These are phyloP conservation scores for Drosophila macrospina DNA, from an alignment of 2,888 invertebrate species.

Conservation along the genomic window DNA sequence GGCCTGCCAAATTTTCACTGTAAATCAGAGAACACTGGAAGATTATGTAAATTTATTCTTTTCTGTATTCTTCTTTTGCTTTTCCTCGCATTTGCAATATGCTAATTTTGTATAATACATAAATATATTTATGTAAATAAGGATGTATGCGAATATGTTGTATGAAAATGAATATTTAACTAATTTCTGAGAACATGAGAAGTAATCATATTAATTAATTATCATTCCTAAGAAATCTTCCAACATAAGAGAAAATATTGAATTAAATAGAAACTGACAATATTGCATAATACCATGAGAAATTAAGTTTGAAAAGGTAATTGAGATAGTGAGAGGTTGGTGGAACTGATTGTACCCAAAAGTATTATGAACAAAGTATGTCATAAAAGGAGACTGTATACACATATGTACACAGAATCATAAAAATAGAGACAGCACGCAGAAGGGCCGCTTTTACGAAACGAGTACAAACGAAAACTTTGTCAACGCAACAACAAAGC, in stretches of 20 bases:
- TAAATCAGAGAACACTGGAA: slow-evolving; percentile 13
- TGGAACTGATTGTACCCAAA: slow-evolving; percentile 42
- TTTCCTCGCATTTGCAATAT: slow-evolving; percentile 11
- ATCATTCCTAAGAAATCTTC: slow-evolving; percentile 10
- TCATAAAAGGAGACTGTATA: slow-evolving; percentile 49
- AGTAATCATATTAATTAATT: not conserved
- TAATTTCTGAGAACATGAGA: slow-evolving; percentile 1
- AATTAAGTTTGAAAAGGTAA: not conserved
- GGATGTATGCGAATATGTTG: not conserved
- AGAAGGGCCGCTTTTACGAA: slow-evolving; percentile 44
- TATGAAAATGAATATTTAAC: not conserved
- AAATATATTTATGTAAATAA: slow-evolving; percentile 2
- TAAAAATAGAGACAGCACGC: slow-evolving; percentile 55
- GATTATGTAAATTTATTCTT: slow-evolving; percentile 47
- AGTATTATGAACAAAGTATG: slow-evolving; percentile 47
- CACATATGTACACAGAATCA: slow-evolving; percentile 19
- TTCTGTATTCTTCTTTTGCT: slow-evolving; percentile 12
- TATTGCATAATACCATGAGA: not conserved
- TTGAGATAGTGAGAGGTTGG: not conserved
- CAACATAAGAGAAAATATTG: no score
- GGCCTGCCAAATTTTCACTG: slow-evolving; percentile 2
- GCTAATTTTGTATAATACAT: slow-evolving; percentile 21
- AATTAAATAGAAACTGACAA: not conserved
- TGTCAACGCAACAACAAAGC: slow-evolving; percentile 19
- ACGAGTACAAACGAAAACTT: slow-evolving; percentile 44